Percentiles rank a stretch among this genome's conserved stretches.
phyloP scores from a whole-genome alignment of 1,140 invertebrate species.

The Macrotrachela quadricornifera region DNA sequence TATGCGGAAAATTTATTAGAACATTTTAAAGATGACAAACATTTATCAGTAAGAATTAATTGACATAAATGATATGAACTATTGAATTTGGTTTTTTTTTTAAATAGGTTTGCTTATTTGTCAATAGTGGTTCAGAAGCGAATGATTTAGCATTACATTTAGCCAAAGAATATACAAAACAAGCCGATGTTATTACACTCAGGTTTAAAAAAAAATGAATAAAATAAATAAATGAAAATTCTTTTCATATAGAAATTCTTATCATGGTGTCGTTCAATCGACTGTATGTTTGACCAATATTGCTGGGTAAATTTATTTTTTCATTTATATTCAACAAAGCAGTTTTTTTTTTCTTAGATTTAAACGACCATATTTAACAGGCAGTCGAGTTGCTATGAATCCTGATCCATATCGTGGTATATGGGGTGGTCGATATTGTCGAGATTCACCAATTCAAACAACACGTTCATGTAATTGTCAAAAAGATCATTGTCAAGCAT shows the following conservation, averaged over 20 bases:
- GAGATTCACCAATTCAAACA: slow-evolving; percentile 62
- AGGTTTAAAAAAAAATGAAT: slow-evolving; percentile 14
- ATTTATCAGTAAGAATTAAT: slow-evolving; percentile 38
- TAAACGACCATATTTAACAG: slow-evolving; percentile 18
- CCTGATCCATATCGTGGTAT: slow-evolving; percentile 67
- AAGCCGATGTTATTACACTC: slow-evolving; percentile 61
- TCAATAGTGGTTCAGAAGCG: slow-evolving; percentile 87
- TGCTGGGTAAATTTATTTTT: too few relatives aligned
- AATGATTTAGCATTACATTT: slow-evolving; percentile 77
- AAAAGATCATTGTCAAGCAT: slow-evolving; percentile 42
- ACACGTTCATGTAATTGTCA: slow-evolving; percentile 43
- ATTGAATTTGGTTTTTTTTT: background rate
- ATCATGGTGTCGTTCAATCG: slow-evolving; percentile 56
- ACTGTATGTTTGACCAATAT: slow-evolving; percentile 60
- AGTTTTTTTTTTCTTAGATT: too few relatives aligned
- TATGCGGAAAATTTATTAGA: slow-evolving; percentile 57
- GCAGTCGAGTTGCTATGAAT: slow-evolving; percentile 64
- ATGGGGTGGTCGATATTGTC: slow-evolving; percentile 63
- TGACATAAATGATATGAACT: background rate
- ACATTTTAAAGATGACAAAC: slow-evolving; percentile 61
- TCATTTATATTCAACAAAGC: too few relatives aligned
- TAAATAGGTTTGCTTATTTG: slow-evolving; percentile 57
- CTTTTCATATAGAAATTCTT: slow-evolving; percentile 9
- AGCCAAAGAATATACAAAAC: slow-evolving; percentile 57
- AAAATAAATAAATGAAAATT: too few relatives aligned